Evolutionary conservation across 1,140 invertebrate species (phyloP), one percentile per base, ranked within the genome.

Genomic region (Platyscapa corneri): DNA sequence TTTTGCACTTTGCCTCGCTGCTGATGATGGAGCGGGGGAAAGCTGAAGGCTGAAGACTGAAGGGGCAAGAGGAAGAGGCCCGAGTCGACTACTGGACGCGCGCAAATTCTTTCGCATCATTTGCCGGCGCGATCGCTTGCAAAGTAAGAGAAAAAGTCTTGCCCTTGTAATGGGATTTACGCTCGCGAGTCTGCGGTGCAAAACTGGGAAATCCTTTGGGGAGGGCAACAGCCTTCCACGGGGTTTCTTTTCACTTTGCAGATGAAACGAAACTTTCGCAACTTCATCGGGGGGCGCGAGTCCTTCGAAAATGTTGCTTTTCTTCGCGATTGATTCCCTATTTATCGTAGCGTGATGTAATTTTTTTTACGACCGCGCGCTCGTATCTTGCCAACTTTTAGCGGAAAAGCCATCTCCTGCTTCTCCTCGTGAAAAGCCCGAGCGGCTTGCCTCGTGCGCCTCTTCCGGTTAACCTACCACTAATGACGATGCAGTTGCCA

Each of bases 41-140:
- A n/a, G n/a, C n/a, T n/a, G n/a, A n/a, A n/a, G n/a, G n/a, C n/a
- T n/a, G n/a, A n/a, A n/a, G n/a, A n/a, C n/a, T n/a, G n/a, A n/a
- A n/a, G n/a, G n/a, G n/a, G n/a, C n/a, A n/a, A n/a, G n/a, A 6
- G 42, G 32, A 23, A 18, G n/a, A 42, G 60, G 60, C 60, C 37
- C 32, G 46, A 20, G 23, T 56, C 10, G n/a, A n/a, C n/a, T 42
- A 8, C 42, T 23, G 16, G 1, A 53, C 39, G 1, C 23, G 23
- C 60, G 42, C 56, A 34, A n/a, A 34, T 49, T 72, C n/a, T 81
- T n/a, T 37, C 67, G 72, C 37, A 34, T 85, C 72, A 85, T 85
- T 85, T 85, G 42, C 32, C 56, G 5, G 34, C 12, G 70, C 79
- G 78, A 76, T 82, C 72, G 42, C 75, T 39, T 64, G 72, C 39